phyloP scores from a whole-genome alignment of 2,888 invertebrate species.

The Pandemis corylana region DNA sequence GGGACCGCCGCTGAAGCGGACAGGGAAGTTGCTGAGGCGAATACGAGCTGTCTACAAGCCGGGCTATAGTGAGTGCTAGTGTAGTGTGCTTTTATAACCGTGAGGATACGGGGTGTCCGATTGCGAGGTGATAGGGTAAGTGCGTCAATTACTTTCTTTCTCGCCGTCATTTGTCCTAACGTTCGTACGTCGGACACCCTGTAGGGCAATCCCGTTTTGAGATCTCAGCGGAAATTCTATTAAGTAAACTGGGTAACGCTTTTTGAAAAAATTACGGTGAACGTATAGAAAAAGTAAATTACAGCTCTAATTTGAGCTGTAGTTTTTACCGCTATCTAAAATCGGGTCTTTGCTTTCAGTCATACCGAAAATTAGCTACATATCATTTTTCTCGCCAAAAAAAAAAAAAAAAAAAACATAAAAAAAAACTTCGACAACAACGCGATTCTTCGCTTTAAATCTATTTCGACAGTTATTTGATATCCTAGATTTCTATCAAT shows the following conservation, averaged over 20 bases:
- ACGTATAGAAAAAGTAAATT: background rate
- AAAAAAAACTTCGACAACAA: too few species aligned
- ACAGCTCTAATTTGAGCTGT: background rate
- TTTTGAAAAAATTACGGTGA: slow-evolving; percentile 1
- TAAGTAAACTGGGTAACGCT: slow-evolving; percentile 6
- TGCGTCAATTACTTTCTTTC: slow-evolving; percentile 15
- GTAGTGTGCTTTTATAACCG: slow-evolving; percentile 47
- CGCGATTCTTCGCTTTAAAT: too few species aligned
- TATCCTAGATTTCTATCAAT: background rate
- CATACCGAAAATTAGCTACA: too few species aligned
- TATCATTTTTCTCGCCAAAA: too few species aligned
- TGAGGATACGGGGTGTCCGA: slow-evolving; percentile 50
- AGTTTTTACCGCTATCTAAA: too few species aligned
- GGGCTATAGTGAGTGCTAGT: slow-evolving; percentile 81
- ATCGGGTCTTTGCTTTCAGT: too few species aligned
- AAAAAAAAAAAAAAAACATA: too few species aligned
- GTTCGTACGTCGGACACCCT: slow-evolving; percentile 29
- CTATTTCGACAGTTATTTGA: background rate
- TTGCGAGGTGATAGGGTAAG: slow-evolving; percentile 22
- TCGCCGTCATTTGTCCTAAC: slow-evolving; percentile 4
- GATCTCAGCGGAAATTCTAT: slow-evolving; percentile 24
- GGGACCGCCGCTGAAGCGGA: slow-evolving; percentile 77
- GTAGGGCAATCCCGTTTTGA: background rate
- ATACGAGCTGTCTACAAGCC: slow-evolving; percentile 80
- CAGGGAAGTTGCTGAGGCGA: slow-evolving; percentile 74